Base-by-base conservation (phyloP, 2,888 invertebrate species). In the Teinopalpus imperialis region DNA sequence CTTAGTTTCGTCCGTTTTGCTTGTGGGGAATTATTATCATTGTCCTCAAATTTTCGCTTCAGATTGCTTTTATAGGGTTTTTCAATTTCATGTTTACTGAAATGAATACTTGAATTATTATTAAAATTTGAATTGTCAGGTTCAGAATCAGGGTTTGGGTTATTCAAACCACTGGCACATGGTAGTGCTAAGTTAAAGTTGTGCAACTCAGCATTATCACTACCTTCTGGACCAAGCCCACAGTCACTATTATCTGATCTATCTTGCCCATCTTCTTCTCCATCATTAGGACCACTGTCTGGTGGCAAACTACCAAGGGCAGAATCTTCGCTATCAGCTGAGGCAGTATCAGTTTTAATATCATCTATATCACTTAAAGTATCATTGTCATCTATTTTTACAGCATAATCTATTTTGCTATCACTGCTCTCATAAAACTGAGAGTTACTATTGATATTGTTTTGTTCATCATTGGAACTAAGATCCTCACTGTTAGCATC, bases 161-260 rank as follows among this genome's bases (percentile, higher is more conserved):
- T 55, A 42, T 59, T 66, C 54, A 67, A 49, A 55, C 66, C 68
- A 61, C 63, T 74, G 56, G 71, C 62, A 58, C 71, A 73, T 52
- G 82, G 80, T 40, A 80, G 59, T 57, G 71, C 58, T 48, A 81
- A 57, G 50, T 79, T 76, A 52, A 85, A 86, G 49, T 64, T 73
- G 20, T 78, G 67, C 60, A 76, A 53, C 61, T 85, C 86, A 39
- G 66, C 49, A 60, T 93, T 93, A 51, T 93, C 93, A 43, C 90
- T 86, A 42, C 93, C 90, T 79, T 96, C 96, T 21, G 93, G 93
- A 2, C 95, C 95, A 18, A 96, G 75, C 0, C 96, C 96, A 0
- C 95, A 96, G 76, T 96, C 96, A 40, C 95, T 95, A 4, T 95
- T 94, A 67, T 95, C 95, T 27, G 94, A 95, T 43, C 94, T 90